These are phyloP conservation scores for Drosophila demipolita DNA, from an alignment of 2,888 invertebrate genomes.

Conservation along the genomic window DNA sequence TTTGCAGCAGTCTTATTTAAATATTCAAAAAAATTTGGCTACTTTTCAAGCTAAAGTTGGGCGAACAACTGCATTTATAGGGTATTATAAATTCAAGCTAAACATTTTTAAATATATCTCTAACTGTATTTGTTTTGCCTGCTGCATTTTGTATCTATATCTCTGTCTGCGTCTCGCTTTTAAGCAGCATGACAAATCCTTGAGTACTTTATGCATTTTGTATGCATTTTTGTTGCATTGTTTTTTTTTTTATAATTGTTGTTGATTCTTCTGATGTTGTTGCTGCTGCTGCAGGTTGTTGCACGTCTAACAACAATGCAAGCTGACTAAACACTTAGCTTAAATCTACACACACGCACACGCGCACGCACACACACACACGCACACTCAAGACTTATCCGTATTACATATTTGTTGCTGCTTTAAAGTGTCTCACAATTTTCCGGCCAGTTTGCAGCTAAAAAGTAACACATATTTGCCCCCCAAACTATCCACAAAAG, in stretches of 20 bases:
- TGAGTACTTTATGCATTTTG: conserved; percentile 74
- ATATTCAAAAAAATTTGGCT: background rate
- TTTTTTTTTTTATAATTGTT: conserved; percentile 52
- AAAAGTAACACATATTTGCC: conserved; percentile 60
- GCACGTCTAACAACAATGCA: conserved; percentile 79
- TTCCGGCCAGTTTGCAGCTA: conserved; percentile 60
- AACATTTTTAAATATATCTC: conserved; percentile 16
- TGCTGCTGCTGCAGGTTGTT: conserved; percentile 66
- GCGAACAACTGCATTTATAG: background rate
- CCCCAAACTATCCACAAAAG: conserved; percentile 40
- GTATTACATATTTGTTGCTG: conserved; percentile 30
- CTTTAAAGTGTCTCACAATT: conserved; percentile 44
- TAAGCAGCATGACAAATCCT: conserved; percentile 54
- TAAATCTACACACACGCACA: conserved; percentile 23
- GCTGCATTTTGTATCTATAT: conserved; percentile 22
- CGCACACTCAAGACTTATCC: background rate
- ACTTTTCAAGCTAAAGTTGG: background rate
- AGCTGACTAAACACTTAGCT: conserved; percentile 55
- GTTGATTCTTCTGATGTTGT: conserved; percentile 52
- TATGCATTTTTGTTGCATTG: conserved; percentile 43
- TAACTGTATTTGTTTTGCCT: conserved; percentile 37
- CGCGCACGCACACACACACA: conserved; percentile 21
- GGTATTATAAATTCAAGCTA: background rate
- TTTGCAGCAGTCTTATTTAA: background rate
- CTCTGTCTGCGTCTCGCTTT: conserved; percentile 32